Base-by-base conservation (phyloP, 2,797 vertebrate species). In the Rhinichthys osculus region DNA sequence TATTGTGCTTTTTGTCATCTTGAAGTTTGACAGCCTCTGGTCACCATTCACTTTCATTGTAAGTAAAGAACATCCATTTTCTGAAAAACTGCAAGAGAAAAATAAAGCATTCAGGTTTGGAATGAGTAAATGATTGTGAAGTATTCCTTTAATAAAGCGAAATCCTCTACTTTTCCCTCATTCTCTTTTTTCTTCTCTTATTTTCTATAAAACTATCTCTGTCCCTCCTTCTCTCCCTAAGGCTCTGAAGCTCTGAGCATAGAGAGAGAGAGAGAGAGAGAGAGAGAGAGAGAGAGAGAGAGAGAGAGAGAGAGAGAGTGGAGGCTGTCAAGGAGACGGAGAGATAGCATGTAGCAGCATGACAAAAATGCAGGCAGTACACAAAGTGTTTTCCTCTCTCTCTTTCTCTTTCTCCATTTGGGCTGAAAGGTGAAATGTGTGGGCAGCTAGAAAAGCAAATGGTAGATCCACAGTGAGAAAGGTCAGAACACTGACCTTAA, bases 281-380 rank as follows among this genome's bases (percentile, higher is more conserved):
- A 84, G 27, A 84, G 19, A 84, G 27, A 67, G 78, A 67, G 42
- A 84, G 27, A 67, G 78, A 50, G 42, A 66, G 78, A 67, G 42
- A 66, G 78, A 67, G 42, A 66, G 27, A 84, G 19, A 84, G 27
- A 84, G 19, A 84, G 27, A 67, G 78, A 67, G 42, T 0, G 8
- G n/a, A 87, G 91, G 72, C 82, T 85, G 83, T 85, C 83, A 88
- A 57, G 42, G 67, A 84, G 78, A 86, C 27, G 2, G 70, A 81
- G 52, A 70, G 85, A 90, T 92, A 94, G 91, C 95, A 92, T 94
- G 95, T 95, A 93, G 93, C 94, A 92, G 91, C 95, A 94, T 90
- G 95, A 95, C 92, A 96, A 94, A 93, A 95, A 96, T 96, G 95
- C 93, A 94, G 91, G 91, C 90, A 91, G 85, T 84, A 91, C 91